A percentile compares a stretch with the other conserved stretches of the same genome.
Evolutionary conservation across 2,888 invertebrate species (phyloP).

Genomic region (Thereva nobilitata): DNA sequence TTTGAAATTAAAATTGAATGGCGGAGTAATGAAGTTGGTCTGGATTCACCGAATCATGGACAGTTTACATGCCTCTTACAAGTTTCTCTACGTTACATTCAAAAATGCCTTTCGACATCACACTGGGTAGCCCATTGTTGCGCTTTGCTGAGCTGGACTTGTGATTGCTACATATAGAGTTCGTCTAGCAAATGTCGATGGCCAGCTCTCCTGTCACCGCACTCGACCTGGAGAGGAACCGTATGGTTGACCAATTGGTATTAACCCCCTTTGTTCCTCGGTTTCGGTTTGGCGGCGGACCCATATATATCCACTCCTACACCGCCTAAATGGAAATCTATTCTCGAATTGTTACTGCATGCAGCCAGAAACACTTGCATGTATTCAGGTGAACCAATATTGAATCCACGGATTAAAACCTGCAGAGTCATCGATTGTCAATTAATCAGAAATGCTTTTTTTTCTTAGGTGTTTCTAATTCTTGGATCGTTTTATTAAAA

Average conservation of each 20-base stretch:
- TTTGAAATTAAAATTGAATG: conserved; percentile 42
- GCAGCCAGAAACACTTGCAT: conserved; percentile 5
- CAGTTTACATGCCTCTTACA: conserved; percentile 32
- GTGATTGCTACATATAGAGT: conserved; percentile 32
- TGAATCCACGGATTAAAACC: conserved; percentile 34
- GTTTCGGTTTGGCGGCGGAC: background rate
- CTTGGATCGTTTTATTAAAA: conserved; percentile 54
- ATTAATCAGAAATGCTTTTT: conserved; percentile 43
- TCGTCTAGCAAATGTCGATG: conserved; percentile 36
- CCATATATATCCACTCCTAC: too few relatives aligned
- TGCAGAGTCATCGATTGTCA: conserved; percentile 41
- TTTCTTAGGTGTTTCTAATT: conserved; percentile 53
- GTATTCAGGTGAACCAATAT: conserved; percentile 33
- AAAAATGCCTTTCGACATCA: conserved; percentile 39
- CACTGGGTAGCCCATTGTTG: conserved; percentile 39
- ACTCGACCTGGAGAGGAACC: conserved; percentile 22
- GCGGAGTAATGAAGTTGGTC: conserved; percentile 40
- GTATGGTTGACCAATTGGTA: conserved; percentile 20
- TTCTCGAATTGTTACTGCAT: background rate
- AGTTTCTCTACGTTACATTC: conserved; percentile 23
- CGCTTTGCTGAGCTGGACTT: conserved; percentile 36
- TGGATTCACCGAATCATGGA: conserved; percentile 18
- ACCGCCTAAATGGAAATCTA: too few relatives aligned
- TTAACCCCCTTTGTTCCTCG: background rate
- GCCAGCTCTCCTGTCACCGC: conserved; percentile 30